Conservation (phyloP, 2,888 invertebrate species). For the Synanthedon vespiformis region DNA sequence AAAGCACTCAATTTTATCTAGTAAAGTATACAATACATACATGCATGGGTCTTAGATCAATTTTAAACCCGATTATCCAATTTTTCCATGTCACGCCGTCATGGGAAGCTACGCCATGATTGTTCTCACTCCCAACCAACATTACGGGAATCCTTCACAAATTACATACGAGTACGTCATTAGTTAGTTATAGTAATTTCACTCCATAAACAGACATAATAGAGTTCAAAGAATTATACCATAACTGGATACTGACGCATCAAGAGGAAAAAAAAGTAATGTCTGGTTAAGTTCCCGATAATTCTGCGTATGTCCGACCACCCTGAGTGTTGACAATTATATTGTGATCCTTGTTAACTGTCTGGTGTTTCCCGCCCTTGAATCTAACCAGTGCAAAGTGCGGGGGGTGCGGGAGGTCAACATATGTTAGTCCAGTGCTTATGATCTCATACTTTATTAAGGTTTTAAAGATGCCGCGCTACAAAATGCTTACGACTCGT, state of each 20-base stretch:
- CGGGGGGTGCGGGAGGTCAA: conserved; percentile 2
- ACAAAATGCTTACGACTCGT: too few relatives aligned
- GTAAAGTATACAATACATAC: too few relatives aligned
- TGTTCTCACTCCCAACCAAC: not conserved
- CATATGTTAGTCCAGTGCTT: conserved; percentile 6
- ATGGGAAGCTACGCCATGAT: not conserved
- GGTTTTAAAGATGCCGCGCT: conserved; percentile 5
- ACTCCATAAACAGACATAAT: not conserved
- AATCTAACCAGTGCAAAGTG: not conserved
- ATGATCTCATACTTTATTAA: conserved; percentile 27
- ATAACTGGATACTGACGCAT: conserved; percentile 17
- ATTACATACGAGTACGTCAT: not conserved
- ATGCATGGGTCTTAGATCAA: not conserved
- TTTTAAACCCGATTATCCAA: not conserved
- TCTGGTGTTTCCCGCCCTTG: not conserved
- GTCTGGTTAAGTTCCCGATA: conserved; percentile 16
- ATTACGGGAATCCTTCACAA: not conserved
- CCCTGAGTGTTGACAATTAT: conserved; percentile 6
- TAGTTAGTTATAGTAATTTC: not conserved
- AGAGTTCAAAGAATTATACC: not conserved
- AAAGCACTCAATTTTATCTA: too few relatives aligned
- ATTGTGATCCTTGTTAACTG: conserved; percentile 10
- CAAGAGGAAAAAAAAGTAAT: conserved; percentile 17
- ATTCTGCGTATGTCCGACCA: conserved; percentile 15
- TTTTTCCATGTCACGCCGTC: not conserved